phyloP scores from a whole-genome alignment of 2,797 vertebrate genomes.

The Neoniphon sammara region DNA sequence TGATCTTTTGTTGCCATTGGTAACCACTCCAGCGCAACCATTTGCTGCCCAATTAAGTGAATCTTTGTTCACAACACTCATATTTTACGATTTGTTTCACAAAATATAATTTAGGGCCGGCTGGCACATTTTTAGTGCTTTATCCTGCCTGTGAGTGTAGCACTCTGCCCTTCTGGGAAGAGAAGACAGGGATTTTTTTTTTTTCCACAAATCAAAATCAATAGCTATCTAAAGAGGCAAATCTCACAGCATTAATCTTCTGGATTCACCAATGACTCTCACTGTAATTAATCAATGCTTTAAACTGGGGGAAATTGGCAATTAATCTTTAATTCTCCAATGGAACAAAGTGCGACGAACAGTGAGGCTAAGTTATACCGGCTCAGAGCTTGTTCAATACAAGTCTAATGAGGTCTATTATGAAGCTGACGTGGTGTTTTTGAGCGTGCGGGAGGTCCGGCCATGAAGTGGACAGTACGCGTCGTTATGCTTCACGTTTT shows the following conservation, averaged over 20 bases:
- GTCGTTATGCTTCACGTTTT: constrained; percentile 68
- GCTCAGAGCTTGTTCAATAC: constrained; percentile 72
- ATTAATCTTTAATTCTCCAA: constrained; percentile 83
- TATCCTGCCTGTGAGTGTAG: constrained; percentile 30
- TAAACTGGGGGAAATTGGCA: constrained; percentile 80
- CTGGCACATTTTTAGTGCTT: constrained; percentile 48
- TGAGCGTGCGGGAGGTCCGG: constrained; percentile 67
- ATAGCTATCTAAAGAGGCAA: constrained; percentile 81
- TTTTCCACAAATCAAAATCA: constrained; percentile 79
- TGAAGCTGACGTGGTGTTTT: constrained; percentile 74
- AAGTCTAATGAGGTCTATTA: constrained; percentile 79
- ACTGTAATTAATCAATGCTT: constrained; percentile 83
- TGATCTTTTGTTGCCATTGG: constrained; percentile 70
- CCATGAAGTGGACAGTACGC: constrained; percentile 60
- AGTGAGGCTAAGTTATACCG: constrained; percentile 55
- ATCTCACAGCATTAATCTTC: constrained; percentile 83
- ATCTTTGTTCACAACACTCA: constrained; percentile 60
- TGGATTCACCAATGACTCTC: constrained; percentile 73
- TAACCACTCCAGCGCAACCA: constrained; percentile 60
- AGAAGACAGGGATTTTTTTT: constrained; percentile 69
- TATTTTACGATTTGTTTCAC: constrained; percentile 54
- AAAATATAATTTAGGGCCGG: constrained; percentile 62
- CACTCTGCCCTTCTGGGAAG: constrained; percentile 60
- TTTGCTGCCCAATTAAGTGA: constrained; percentile 67
- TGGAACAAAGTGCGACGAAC: constrained; percentile 63